Evolutionary conservation across 2,113 vertebrate species (phyloP).

Genomic region (Coptodon bakossiorum): DNA sequence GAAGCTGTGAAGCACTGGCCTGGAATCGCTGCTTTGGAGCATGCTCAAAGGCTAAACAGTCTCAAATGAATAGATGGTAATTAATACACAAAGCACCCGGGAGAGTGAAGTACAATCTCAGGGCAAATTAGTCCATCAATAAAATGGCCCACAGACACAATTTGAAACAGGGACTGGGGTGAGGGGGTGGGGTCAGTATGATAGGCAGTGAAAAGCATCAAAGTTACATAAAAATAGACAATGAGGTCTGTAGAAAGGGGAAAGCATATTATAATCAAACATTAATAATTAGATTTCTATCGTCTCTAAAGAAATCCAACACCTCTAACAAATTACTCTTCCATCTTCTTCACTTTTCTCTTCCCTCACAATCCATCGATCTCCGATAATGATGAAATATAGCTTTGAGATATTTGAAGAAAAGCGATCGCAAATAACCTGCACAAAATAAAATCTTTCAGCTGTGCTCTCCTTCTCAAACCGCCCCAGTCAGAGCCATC

Average conservation of each 20-base stretch:
- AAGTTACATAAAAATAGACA: not conserved
- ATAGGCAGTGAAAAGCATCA: not conserved
- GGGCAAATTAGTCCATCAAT: conserved; percentile 66
- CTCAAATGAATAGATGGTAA: conserved; percentile 66
- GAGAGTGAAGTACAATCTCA: conserved; percentile 53
- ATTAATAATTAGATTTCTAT: not conserved
- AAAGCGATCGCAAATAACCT: not conserved
- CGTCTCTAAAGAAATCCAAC: conserved; percentile 6
- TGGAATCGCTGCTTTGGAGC: conserved; percentile 25
- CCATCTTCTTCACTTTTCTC: not conserved
- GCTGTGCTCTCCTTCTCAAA: not conserved
- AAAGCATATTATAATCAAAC: not conserved
- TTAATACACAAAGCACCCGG: conserved; percentile 60
- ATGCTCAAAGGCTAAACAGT: conserved; percentile 27
- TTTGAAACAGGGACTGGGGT: conserved; percentile 3
- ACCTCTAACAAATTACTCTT: not conserved
- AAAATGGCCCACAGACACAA: conserved; percentile 38
- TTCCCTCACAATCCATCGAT: not conserved
- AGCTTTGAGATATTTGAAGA: not conserved
- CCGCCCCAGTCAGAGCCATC: not conserved
- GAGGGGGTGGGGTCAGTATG: not conserved
- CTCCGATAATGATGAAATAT: conserved; percentile 22
- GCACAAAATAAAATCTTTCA: conserved; percentile 1
- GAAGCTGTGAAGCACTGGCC: conserved; percentile 42
- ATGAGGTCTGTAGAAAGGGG: not conserved